A percentile compares a stretch with the other conserved stretches of the same genome.
Conservation (phyloP, 2,888 invertebrate species). For the Drosophila melanosoma region DNA sequence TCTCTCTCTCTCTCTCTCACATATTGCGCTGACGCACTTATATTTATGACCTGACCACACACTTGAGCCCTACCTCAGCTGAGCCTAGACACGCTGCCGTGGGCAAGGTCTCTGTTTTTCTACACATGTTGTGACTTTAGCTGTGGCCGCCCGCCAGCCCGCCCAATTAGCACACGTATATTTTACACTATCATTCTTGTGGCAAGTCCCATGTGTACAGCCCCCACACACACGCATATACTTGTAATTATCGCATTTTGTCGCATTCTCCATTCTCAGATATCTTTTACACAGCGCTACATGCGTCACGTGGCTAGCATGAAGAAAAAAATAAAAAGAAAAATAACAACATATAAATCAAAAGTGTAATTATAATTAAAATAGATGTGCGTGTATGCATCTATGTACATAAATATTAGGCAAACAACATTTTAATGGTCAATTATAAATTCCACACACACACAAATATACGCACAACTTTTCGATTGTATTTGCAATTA, state of each 20-base stretch:
- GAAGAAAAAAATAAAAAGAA: conserved; percentile 26
- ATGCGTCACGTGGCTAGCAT: conserved; percentile 61
- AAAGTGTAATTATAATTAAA: conserved; percentile 48
- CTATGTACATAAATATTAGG: conserved; percentile 19
- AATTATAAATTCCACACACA: conserved; percentile 52
- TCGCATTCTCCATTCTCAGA: conserved; percentile 25
- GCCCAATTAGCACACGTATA: conserved; percentile 20
- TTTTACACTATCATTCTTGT: conserved; percentile 30
- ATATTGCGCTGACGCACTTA: conserved; percentile 18
- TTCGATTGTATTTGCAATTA: conserved; percentile 36
- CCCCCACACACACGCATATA: neutral
- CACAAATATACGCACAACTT: neutral
- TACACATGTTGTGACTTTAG: conserved; percentile 9
- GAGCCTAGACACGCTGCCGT: conserved; percentile 14
- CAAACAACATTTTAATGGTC: conserved; percentile 54
- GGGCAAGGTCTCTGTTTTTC: conserved; percentile 27
- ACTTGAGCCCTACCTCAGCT: conserved; percentile 33
- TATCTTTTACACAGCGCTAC: conserved; percentile 41
- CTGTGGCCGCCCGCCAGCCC: neutral
- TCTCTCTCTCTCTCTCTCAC: neutral
- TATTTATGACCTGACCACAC: conserved; percentile 33
- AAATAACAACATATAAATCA: conserved; percentile 25
- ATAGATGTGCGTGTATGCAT: conserved; percentile 39
- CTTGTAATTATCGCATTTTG: conserved; percentile 38
- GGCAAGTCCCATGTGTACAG: neutral